Evolutionary conservation across 2,797 vertebrate species (phyloP).

Genomic region (Brachyalestes nurse): DNA sequence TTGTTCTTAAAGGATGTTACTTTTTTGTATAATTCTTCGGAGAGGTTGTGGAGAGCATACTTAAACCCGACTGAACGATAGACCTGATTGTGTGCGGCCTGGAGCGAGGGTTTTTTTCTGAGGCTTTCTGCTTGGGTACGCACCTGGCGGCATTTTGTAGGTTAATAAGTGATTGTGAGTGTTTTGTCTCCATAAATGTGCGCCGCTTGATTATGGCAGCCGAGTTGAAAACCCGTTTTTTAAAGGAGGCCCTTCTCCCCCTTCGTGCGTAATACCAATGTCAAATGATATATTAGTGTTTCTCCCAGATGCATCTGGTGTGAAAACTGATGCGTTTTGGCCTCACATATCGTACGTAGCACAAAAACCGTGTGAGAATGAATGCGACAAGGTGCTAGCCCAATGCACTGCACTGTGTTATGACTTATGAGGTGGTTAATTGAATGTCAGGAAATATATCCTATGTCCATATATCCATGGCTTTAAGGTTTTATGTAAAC

Average conservation of each 20-base stretch:
- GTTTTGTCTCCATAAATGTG: slow-evolving; percentile 40
- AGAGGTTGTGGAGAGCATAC: slow-evolving; percentile 71
- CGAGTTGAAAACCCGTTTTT: slow-evolving; percentile 42
- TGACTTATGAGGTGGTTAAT: slow-evolving; percentile 35
- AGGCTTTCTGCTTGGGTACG: slow-evolving; percentile 69
- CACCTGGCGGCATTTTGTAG: slow-evolving; percentile 82
- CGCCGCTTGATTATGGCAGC: slow-evolving; percentile 45
- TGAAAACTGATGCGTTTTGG: slow-evolving; percentile 18
- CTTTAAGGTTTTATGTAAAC: slow-evolving; percentile 33
- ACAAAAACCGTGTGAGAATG: background rate
- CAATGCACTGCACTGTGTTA: slow-evolving; percentile 14
- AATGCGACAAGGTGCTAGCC: background rate
- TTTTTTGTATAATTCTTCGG: slow-evolving; percentile 53
- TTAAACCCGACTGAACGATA: slow-evolving; percentile 66
- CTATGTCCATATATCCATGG: slow-evolving; percentile 22
- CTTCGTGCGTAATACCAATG: slow-evolving; percentile 42
- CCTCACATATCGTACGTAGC: slow-evolving; percentile 8
- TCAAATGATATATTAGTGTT: slow-evolving; percentile 48
- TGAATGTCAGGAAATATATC: slow-evolving; percentile 19
- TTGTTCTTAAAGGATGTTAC: slow-evolving; percentile 62
- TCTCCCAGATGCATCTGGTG: slow-evolving; percentile 36
- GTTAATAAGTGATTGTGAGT: slow-evolving; percentile 52
- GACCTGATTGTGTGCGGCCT: slow-evolving; percentile 68
- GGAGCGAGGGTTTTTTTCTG: slow-evolving; percentile 60
- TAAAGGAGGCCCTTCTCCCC: slow-evolving; percentile 40